phyloP scores from a whole-genome alignment of 2,113 vertebrate species.

The Microcebus tavaratra region DNA sequence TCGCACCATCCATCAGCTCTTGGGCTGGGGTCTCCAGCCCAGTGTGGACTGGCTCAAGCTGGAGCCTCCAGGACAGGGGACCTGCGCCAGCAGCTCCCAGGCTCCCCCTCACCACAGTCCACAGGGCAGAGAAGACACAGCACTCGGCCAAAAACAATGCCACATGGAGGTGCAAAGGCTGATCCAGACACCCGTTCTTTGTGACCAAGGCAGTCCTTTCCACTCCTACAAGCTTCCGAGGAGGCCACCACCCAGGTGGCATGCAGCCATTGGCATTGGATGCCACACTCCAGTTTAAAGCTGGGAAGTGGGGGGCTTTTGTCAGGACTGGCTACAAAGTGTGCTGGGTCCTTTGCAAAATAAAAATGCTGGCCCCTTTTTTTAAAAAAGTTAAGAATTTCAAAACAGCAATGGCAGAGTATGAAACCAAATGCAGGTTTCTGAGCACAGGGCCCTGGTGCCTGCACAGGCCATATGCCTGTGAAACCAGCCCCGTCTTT shows the following conservation, averaged over 20 bases:
- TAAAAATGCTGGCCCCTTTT: not conserved
- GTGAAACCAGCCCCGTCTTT: not conserved
- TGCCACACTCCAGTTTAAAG: not conserved
- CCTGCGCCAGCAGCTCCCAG: not conserved
- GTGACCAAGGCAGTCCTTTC: not conserved
- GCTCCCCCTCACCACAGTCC: not conserved
- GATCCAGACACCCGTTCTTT: not conserved
- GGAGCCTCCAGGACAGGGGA: not conserved
- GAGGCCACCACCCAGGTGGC: not conserved
- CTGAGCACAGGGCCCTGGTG: too few relatives aligned
- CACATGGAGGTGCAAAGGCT: not conserved
- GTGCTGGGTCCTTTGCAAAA: not conserved
- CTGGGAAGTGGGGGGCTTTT: not conserved
- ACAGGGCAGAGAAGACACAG: not conserved
- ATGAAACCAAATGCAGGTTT: not conserved
- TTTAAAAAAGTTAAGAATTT: not conserved
- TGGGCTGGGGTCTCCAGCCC: not conserved
- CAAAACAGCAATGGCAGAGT: not conserved
- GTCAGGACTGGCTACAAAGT: not conserved
- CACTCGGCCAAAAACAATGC: not conserved
- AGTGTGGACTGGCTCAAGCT: too few relatives aligned
- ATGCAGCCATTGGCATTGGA: not conserved
- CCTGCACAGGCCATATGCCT: not conserved
- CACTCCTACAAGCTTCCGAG: not conserved
- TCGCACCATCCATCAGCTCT: not conserved